These are phyloP conservation scores for Forbesichthys papilliferus DNA, from an alignment of 2,113 vertebrate genomes.

Conservation along the genomic window DNA sequence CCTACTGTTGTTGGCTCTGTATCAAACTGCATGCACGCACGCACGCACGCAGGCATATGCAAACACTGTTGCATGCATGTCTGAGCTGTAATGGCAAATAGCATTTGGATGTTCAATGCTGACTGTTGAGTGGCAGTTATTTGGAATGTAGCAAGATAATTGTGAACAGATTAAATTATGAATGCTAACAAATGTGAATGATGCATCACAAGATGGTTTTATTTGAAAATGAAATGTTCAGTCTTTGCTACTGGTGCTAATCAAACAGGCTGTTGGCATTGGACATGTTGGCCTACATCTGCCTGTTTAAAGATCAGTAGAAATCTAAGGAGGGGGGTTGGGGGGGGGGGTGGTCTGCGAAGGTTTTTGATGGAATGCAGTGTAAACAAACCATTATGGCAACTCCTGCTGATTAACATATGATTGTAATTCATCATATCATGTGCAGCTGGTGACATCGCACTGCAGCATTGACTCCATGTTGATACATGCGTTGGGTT, in stretches of 20 bases:
- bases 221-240: conserved; percentile 48
- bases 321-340: too few relatives aligned
- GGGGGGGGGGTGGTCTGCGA: conserved; percentile 29
- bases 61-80: conserved; percentile 21
- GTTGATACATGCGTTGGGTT: conserved; percentile 70
- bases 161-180: conserved; percentile 45
- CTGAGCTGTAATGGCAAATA: too few relatives aligned
- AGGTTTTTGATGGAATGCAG: conserved; percentile 54
- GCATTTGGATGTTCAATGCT: too few relatives aligned
- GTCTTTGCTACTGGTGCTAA: conserved; percentile 40
- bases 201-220: conserved; percentile 41
- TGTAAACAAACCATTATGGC: conserved; percentile 73
- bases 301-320: conserved; percentile 50
- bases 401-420: conserved; percentile 73
- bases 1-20: conserved; percentile 68
- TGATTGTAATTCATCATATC: conserved; percentile 76
- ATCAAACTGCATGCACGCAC: conserved; percentile 13
- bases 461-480: conserved; percentile 65
- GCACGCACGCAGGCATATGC: background rate
- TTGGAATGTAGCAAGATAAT: conserved; percentile 20
- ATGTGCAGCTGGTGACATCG: conserved; percentile 72
- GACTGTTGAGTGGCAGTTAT: background rate
- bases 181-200: conserved; percentile 53
- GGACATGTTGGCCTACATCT: conserved; percentile 24
- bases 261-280: conserved; percentile 46